Conservation (phyloP, 2,113 vertebrate genomes). For the Lasiurus cinereus region DNA sequence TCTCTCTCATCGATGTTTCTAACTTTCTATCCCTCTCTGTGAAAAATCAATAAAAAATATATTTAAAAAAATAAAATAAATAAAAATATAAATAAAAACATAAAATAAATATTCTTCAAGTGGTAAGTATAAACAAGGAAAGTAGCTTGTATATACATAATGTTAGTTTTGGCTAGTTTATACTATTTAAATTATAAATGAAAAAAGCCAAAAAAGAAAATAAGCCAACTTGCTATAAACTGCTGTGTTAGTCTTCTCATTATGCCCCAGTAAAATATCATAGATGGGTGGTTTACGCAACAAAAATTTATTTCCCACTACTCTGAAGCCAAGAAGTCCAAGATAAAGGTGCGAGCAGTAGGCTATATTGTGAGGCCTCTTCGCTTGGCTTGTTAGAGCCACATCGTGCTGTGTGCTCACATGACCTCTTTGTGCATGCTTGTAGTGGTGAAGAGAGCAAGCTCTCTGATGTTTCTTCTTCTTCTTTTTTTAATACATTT, state of each 20-base stretch:
- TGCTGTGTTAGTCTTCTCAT: background rate
- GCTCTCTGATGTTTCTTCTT: background rate
- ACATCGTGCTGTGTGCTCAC: background rate
- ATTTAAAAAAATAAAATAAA: too few relatives aligned
- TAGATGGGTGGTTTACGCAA: background rate
- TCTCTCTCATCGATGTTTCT: too few relatives aligned
- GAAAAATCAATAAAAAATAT: too few relatives aligned
- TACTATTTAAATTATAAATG: background rate
- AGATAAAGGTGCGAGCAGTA: background rate
- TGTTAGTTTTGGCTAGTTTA: background rate
- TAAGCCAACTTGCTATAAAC: background rate
- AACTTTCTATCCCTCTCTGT: too few relatives aligned
- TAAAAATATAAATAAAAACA: background rate
- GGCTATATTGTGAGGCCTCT: background rate
- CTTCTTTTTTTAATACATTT: background rate
- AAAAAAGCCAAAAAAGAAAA: background rate
- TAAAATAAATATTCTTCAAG: background rate
- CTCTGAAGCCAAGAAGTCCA: background rate
- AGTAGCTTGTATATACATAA: background rate
- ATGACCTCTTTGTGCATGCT: background rate
- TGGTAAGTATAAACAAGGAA: background rate
- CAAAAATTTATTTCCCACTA: background rate
- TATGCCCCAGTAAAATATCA: background rate
- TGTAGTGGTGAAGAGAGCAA: background rate
- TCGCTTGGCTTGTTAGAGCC: background rate